Percentiles rank a stretch among this genome's conserved stretches.
phyloP scores from a whole-genome alignment of 2,888 invertebrate species.

The Sminthurinus aureus region DNA sequence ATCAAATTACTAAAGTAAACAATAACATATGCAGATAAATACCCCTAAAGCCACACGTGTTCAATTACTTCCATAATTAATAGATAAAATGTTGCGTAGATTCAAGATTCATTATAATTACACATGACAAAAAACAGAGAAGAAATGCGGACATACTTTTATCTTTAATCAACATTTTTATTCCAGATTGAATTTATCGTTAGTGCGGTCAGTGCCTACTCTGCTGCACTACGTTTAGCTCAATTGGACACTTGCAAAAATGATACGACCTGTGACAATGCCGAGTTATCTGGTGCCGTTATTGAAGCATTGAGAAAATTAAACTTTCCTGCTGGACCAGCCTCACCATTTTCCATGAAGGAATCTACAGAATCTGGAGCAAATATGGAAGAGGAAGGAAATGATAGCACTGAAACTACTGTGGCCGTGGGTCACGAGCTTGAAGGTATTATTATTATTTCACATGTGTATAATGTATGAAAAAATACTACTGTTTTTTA shows the following conservation, averaged over 20 bases:
- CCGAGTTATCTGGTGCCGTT: constrained; percentile 50
- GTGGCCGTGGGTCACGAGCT: constrained; percentile 57
- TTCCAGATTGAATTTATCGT: constrained; percentile 60
- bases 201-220: constrained; percentile 62
- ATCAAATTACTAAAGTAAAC: no score
- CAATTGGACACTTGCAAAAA: constrained; percentile 59
- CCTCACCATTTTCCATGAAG: constrained; percentile 22
- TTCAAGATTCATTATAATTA: no score
- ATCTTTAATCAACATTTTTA: constrained; percentile 16
- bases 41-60: background rate
- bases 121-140: no score
- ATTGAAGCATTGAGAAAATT: constrained; percentile 54
- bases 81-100: background rate
- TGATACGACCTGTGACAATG: constrained; percentile 49
- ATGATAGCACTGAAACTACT: constrained; percentile 49
- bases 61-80: background rate
- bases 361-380: constrained; percentile 2
- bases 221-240: constrained; percentile 62
- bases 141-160: background rate
- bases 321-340: constrained; percentile 55
- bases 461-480: no score
- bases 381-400: background rate
- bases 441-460: constrained; percentile 34
- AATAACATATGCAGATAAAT: no score
- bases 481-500: no score